Base-by-base conservation (phyloP, 2,888 invertebrate species). In the Leucoptera coffeella region DNA sequence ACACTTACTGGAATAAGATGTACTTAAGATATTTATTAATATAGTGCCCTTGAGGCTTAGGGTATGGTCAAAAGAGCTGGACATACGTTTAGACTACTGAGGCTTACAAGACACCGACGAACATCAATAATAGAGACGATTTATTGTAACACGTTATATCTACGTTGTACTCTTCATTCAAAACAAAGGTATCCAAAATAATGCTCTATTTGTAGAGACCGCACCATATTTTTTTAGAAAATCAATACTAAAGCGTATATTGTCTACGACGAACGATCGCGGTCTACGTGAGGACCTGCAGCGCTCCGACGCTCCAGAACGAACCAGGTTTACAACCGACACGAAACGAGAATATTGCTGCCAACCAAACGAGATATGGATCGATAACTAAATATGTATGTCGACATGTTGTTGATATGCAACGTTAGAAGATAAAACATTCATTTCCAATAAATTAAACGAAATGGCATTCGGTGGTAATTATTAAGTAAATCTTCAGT, bases 101-200 rank as follows among this genome's bases (percentile, higher is more conserved):
- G n/a, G n/a, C n/a, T n/a, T n/a, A n/a, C n/a, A n/a, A n/a, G n/a
- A n/a, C n/a, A n/a, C n/a, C n/a, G n/a, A n/a, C n/a, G n/a, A n/a
- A n/a, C n/a, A n/a, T n/a, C n/a, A n/a, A n/a, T n/a, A n/a, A n/a
- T n/a, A n/a, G n/a, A n/a, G n/a, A n/a, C n/a, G n/a, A n/a, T n/a
- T n/a, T n/a, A 56, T 57, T 56, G 61, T 56, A 56, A 57, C 52
- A 54, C 52, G 47, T 46, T 49, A 55, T 47, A 62, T 53, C 64
- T 65, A 65, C 51, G 50, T 67, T 67, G 67, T 65, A 67, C 67
- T 67, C 64, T 64, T 23, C 21, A 64, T 65, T 56, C 58, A 57
- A 67, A 65, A 65, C 65, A 64, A 64, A 64, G 64, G 64, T 64
- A 61, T 61, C 51, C 62, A 61, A 59, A 58, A 62, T 61, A 61